Evolutionary conservation across 1,140 invertebrate genomes (phyloP).

Genomic region (Drosophila takahashii): DNA sequence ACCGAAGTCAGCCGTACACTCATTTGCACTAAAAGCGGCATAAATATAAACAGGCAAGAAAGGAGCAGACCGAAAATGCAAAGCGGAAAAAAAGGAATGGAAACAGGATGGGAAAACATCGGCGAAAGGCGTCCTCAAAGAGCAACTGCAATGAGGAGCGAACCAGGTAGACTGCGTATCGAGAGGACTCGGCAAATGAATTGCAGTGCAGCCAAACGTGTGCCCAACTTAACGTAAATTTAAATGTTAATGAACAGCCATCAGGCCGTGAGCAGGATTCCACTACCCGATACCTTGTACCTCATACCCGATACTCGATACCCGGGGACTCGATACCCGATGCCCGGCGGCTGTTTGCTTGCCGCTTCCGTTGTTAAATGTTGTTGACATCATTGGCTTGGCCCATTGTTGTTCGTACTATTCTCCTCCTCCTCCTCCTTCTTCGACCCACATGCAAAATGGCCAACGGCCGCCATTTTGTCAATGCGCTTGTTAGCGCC

Average conservation of each 20-base stretch:
- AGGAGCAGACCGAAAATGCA: constrained; percentile 29
- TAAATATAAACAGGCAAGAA: constrained; percentile 69
- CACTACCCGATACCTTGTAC: not conserved
- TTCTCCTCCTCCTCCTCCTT: constrained; percentile 13
- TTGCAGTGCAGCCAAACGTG: constrained; percentile 62
- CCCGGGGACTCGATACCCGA: not conserved
- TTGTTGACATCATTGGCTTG: constrained; percentile 65
- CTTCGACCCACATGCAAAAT: constrained; percentile 41
- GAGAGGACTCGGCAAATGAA: constrained; percentile 55
- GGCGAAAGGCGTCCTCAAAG: constrained; percentile 16
- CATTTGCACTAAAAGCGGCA: constrained; percentile 76
- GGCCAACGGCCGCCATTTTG: constrained; percentile 54
- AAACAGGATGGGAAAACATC: not conserved
- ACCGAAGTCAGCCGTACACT: constrained; percentile 58
- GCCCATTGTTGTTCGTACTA: constrained; percentile 41
- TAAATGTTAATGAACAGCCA: constrained; percentile 62
- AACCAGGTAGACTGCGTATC: constrained; percentile 45
- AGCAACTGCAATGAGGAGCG: constrained; percentile 40
- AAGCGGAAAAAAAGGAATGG: not conserved
- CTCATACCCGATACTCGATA: not conserved
- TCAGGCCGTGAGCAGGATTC: constrained; percentile 1
- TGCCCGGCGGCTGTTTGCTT: constrained; percentile 38
- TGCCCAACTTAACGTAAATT: constrained; percentile 68
- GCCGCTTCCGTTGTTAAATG: constrained; percentile 58
- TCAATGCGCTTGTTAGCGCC: constrained; percentile 54